Evolutionary conservation across 2,888 invertebrate genomes (phyloP).

Genomic region (Apamea sordens): DNA sequence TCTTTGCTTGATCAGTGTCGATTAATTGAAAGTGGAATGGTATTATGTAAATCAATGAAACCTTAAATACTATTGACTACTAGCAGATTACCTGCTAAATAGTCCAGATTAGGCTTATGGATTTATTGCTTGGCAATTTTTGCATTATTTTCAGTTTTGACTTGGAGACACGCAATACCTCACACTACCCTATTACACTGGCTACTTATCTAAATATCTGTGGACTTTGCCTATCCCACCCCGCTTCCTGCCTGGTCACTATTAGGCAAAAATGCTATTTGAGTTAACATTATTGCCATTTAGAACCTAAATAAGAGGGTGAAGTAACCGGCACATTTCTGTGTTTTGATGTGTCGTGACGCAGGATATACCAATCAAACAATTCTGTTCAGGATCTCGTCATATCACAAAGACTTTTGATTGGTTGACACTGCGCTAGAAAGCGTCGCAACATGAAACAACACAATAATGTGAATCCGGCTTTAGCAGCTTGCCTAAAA

Average conservation of each 20-base stretch:
- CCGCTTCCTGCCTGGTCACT: neutral
- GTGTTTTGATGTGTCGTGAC: neutral
- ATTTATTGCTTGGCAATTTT: neutral
- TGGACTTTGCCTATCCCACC: constrained; percentile 1
- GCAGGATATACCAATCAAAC: no score
- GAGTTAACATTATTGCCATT: neutral
- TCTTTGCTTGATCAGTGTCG: neutral
- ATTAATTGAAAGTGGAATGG: neutral
- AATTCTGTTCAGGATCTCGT: no score
- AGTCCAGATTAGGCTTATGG: neutral
- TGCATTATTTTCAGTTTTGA: neutral
- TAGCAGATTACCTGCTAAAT: no score
- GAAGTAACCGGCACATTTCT: neutral
- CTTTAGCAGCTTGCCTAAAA: neutral
- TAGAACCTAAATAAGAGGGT: neutral
- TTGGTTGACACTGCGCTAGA: neutral
- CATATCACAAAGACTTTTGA: neutral
- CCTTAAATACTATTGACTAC: neutral
- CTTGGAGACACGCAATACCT: constrained; percentile 6
- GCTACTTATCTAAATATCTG: neutral
- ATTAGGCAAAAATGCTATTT: neutral
- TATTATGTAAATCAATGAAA: neutral
- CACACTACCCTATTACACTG: constrained; percentile 7
- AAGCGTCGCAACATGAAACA: neutral
- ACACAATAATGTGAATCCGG: neutral